A percentile compares a stretch with the other conserved stretches of the same genome.
phyloP scores from a whole-genome alignment of 2,888 invertebrate species.

The Scelioninae gen. 1 region DNA sequence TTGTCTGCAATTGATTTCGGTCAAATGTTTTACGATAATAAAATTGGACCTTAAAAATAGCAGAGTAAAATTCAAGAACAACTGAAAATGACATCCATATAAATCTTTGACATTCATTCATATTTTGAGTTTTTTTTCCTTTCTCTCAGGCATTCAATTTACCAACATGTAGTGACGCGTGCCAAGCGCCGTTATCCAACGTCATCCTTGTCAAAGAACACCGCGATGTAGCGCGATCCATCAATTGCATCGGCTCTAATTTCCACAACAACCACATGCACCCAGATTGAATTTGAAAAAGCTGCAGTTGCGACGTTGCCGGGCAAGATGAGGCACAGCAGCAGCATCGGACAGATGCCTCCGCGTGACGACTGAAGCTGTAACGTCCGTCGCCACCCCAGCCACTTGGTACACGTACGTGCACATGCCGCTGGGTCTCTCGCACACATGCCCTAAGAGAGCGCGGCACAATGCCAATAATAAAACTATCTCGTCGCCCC shows the following conservation, averaged over 20 bases:
- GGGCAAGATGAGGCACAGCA: constrained; percentile 62
- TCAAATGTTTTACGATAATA: too few relatives aligned
- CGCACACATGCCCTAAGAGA: constrained; percentile 71
- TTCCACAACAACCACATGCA: constrained; percentile 11
- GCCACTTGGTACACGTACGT: constrained; percentile 67
- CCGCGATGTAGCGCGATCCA: constrained; percentile 8
- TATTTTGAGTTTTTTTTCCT: too few relatives aligned
- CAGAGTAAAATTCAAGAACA: too few relatives aligned
- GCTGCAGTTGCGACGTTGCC: constrained; percentile 46
- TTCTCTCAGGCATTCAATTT: neutral
- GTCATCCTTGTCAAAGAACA: neutral
- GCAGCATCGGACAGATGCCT: constrained; percentile 78
- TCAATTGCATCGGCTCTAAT: constrained; percentile 34
- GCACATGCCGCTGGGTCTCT: constrained; percentile 62
- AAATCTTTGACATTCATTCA: too few relatives aligned
- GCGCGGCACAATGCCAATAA: constrained; percentile 82
- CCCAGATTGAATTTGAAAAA: neutral
- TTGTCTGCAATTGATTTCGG: too few relatives aligned
- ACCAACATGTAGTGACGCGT: constrained; percentile 21
- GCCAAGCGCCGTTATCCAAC: constrained; percentile 27
- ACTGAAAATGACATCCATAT: too few relatives aligned
- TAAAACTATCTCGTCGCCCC: constrained; percentile 80
- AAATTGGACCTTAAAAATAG: too few relatives aligned
- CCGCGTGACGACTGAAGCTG: constrained; percentile 67
- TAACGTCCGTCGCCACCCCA: constrained; percentile 77